Base-by-base conservation (phyloP, 2,888 invertebrate species). In the Ennomos quercinarius region DNA sequence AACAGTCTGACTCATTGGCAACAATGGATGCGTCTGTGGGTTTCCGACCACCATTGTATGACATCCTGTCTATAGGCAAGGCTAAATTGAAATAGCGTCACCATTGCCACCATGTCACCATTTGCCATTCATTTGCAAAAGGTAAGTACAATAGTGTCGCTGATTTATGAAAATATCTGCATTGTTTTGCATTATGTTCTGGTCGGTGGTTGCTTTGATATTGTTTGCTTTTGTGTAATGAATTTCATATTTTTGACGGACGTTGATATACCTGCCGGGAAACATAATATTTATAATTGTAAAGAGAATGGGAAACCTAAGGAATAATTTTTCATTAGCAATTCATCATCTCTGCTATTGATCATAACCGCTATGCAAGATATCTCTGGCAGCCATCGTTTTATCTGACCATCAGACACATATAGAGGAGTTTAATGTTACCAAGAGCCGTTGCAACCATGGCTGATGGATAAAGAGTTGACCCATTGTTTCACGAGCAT, bases 51-150 rank as follows among this genome's bases (percentile, higher is more conserved):
- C 55, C 49, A 68, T 64, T 68, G 66, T 66, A 12, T 12, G 48
- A 53, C 64, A 66, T 64, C 64, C 64, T 61, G 61, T 42, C 55
- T 62, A 56, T 49, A 58, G n/a, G 52, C 57, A 50, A 62, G 58
- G 56, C 42, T 67, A 60, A 62, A 62, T 67, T 62, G 57, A 58
- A 64, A 68, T 44, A 53, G 11, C 53, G 59, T 50, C 58, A 58
- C 27, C 17, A 12, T 45, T 17, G 38, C 34, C 10, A 36, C 43
- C 47, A 35, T 43, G 44, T 41, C 53, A 48, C 48, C 53, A 45
- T 52, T 34, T 41, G 58, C 51, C 45, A 49, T 53, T 45, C 48
- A 53, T 58, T 58, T 48, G 58, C 49, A 27, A 52, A 59, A 41
- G 8, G 17, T 35, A 41, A 5, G 17, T 17, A 59, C 54, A 54